A percentile compares a stretch with the other conserved stretches of the same genome.
These are phyloP conservation scores for Caenorhabditis panamensis DNA, from an alignment of 2,888 invertebrate species.

Conservation along the genomic window DNA sequence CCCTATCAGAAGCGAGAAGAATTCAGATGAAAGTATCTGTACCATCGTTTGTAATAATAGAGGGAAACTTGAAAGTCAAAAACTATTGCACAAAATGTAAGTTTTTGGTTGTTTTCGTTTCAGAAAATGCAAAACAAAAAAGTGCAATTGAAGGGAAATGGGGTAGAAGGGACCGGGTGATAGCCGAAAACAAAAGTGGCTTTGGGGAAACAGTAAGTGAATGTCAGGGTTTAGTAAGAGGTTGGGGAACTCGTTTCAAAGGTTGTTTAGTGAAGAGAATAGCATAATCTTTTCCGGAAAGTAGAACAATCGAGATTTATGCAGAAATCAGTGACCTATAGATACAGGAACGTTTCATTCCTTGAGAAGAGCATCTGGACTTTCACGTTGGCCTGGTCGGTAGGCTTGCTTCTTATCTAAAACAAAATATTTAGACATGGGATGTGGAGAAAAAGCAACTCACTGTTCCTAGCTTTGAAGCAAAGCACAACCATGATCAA, in stretches of 20 bases:
- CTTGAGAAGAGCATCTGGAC: slow-evolving; percentile 61
- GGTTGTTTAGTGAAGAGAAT: neutral
- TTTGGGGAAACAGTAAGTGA: slow-evolving; percentile 18
- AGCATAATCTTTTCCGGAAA: neutral
- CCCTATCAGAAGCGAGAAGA: slow-evolving; percentile 47
- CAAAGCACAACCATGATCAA: slow-evolving; percentile 59
- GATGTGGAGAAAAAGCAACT: slow-evolving; percentile 21
- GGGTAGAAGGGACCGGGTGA: slow-evolving; percentile 25
- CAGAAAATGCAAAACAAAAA: slow-evolving; percentile 13
- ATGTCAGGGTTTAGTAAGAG: slow-evolving; percentile 14
- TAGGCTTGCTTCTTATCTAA: slow-evolving; percentile 61
- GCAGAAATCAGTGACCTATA: slow-evolving; percentile 21
- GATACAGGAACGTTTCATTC: slow-evolving; percentile 20
- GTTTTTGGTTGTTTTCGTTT: slow-evolving; percentile 26
- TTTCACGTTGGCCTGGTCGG: slow-evolving; percentile 61
- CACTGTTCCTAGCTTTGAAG: slow-evolving; percentile 63
- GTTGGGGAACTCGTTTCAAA: slow-evolving; percentile 46
- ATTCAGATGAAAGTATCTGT: slow-evolving; percentile 33
- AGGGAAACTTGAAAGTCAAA: neutral
- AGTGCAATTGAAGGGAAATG: slow-evolving; percentile 7
- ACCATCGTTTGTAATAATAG: slow-evolving; percentile 15
- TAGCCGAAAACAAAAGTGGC: neutral
- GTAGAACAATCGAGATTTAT: slow-evolving; percentile 1
- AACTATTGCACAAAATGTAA: slow-evolving; percentile 33
- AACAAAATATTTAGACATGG: neutral